Evolutionary conservation across 2,113 vertebrate genomes (phyloP).

Genomic region (Mobula hypostoma): DNA sequence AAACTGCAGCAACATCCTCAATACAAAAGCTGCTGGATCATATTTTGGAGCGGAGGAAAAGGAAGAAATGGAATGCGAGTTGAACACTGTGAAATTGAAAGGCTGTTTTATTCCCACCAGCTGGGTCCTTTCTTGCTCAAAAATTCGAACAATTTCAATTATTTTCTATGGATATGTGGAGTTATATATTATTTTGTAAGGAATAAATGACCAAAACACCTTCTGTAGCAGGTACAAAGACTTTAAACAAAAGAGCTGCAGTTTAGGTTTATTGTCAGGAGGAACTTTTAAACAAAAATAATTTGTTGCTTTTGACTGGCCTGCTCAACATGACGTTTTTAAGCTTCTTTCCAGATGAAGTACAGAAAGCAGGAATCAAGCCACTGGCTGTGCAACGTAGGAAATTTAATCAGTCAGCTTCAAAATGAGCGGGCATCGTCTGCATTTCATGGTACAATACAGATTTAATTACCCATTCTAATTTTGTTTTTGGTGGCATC

Average conservation of each 20-base stretch:
- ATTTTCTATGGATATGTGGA: not conserved
- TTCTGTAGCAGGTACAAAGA: not conserved
- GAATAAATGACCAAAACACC: not conserved
- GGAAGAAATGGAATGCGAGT: not conserved
- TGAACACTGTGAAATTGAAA: not conserved
- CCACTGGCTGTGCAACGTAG: not conserved
- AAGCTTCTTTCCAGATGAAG: not conserved
- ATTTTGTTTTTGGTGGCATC: not conserved
- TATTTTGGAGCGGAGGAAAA: not conserved
- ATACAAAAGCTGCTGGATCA: not conserved
- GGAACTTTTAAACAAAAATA: not conserved
- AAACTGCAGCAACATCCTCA: not conserved
- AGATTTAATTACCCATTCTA: not conserved
- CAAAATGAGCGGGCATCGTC: not conserved
- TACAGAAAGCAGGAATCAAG: not conserved
- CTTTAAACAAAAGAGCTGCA: not conserved
- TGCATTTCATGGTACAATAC: not conserved
- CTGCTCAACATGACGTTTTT: not conserved
- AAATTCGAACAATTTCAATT: conserved; percentile 17
- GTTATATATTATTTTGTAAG: not conserved
- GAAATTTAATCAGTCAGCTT: not conserved
- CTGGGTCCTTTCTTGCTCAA: not conserved
- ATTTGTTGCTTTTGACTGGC: not conserved
- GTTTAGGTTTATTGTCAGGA: not conserved
- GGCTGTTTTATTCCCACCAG: conserved; percentile 13